Evolutionary conservation across 1,140 invertebrate species (phyloP).

Genomic region (Colletes latitarsis): DNA sequence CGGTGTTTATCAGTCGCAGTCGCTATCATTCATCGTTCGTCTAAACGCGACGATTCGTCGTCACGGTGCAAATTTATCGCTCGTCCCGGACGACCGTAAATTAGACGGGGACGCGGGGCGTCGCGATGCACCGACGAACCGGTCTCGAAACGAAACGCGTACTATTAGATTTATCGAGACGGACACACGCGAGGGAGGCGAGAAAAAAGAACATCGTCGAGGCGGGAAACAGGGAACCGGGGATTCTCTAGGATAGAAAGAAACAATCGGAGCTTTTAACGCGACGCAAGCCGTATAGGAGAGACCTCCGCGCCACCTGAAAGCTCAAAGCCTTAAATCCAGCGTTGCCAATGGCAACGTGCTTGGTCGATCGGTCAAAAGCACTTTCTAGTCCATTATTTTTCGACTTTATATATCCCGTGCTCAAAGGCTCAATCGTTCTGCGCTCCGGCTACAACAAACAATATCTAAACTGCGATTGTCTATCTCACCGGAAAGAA

Average conservation of each 20-base stretch:
- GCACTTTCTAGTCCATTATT: slow-evolving; percentile 62
- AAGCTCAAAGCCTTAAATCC: slow-evolving; percentile 66
- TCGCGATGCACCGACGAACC: not conserved
- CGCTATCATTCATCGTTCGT: slow-evolving; percentile 26
- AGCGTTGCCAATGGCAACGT: slow-evolving; percentile 71
- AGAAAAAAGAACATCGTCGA: not conserved
- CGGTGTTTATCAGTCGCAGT: slow-evolving; percentile 4
- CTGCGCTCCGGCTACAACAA: no score
- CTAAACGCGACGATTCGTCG: not conserved
- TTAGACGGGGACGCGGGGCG: not conserved
- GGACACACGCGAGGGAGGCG: not conserved
- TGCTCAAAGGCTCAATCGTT: no score
- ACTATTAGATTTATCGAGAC: slow-evolving; percentile 19
- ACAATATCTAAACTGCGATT: no score
- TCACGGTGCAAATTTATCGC: no score
- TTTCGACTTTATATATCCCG: slow-evolving; percentile 62
- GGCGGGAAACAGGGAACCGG: not conserved
- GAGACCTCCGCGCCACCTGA: slow-evolving; percentile 40
- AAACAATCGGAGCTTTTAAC: slow-evolving; percentile 54
- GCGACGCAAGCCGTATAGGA: slow-evolving; percentile 27
- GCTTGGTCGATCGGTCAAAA: slow-evolving; percentile 74
- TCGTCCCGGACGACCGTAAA: not conserved
- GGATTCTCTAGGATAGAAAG: not conserved
- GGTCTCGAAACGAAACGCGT: not conserved
- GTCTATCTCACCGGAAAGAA: no score